Percentiles rank a stretch among this genome's conserved stretches.
These are phyloP conservation scores for Lonchura striata DNA, from an alignment of 2,113 vertebrate species.

Conservation along the genomic window DNA sequence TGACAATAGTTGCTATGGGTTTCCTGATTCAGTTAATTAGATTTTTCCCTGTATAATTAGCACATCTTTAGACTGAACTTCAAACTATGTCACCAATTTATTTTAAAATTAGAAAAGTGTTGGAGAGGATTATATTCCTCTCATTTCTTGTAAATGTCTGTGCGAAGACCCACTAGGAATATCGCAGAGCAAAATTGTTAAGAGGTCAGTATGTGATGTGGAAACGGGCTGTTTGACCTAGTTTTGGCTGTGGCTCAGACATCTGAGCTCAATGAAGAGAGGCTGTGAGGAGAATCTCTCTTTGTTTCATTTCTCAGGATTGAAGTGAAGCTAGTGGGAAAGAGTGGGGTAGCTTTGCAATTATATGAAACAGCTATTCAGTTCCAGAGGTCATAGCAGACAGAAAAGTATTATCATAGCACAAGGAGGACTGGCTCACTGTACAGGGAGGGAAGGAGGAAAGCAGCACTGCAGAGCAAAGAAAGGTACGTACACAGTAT, in stretches of 20 bases:
- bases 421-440: neutral
- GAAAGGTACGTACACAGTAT: neutral
- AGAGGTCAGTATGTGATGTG: constrained; percentile 61
- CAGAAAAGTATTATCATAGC: constrained; percentile 1
- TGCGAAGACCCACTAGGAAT: constrained; percentile 47
- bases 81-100: constrained; percentile 54
- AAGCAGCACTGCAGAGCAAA: constrained; percentile 13
- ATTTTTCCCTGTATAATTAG: constrained; percentile 70
- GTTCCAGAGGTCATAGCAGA: neutral
- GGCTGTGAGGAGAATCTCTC: constrained; percentile 3
- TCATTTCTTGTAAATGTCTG: constrained; percentile 24
- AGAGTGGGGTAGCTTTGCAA: constrained; percentile 20
- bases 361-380: constrained; percentile 43
- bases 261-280: constrained; percentile 18
- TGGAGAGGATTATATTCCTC: constrained; percentile 46
- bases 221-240: constrained; percentile 68
- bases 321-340: neutral
- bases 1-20: constrained; percentile 69
- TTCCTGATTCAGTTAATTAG: constrained; percentile 68
- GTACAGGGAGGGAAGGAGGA: neutral
- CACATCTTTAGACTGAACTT: constrained; percentile 64
- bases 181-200: constrained; percentile 51
- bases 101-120: constrained; percentile 56
- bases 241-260: constrained; percentile 48
- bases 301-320: constrained; percentile 50